Evolutionary conservation across 2,888 invertebrate genomes (phyloP).

Genomic region (Lasioglossum morio): DNA sequence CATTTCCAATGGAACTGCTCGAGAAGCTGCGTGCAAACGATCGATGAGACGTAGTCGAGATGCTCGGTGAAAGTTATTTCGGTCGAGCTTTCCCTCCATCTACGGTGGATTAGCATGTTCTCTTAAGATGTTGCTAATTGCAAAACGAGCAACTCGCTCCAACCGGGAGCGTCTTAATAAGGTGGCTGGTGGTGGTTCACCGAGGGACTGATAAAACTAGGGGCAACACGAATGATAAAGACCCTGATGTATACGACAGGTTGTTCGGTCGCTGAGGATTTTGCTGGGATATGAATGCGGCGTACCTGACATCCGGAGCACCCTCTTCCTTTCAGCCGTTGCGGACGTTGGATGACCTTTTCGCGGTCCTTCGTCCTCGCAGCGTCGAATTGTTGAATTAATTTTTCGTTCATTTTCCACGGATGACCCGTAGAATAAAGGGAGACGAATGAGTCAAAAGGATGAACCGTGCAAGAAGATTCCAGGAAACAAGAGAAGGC

Average conservation of each 20-base stretch:
- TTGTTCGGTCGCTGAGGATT: slow-evolving; percentile 50
- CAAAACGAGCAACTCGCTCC: slow-evolving; percentile 33
- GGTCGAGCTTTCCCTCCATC: background rate
- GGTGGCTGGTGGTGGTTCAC: slow-evolving; percentile 42
- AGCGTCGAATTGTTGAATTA: background rate
- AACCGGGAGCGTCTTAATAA: slow-evolving; percentile 33
- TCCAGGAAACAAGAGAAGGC: slow-evolving; percentile 10
- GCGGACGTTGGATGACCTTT: slow-evolving; percentile 27
- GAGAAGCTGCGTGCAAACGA: background rate
- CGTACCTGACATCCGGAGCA: slow-evolving; percentile 28
- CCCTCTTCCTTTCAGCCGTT: slow-evolving; percentile 30
- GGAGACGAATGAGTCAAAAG: background rate
- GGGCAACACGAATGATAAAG: slow-evolving; percentile 46
- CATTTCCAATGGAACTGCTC: background rate
- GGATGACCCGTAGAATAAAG: background rate
- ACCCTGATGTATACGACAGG: slow-evolving; percentile 40
- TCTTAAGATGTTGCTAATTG: slow-evolving; percentile 39
- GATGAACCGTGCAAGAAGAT: background rate
- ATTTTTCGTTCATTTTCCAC: background rate
- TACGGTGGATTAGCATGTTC: slow-evolving; percentile 22
- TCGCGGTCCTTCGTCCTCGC: background rate
- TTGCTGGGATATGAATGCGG: slow-evolving; percentile 35
- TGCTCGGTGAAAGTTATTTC: background rate
- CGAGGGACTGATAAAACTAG: slow-evolving; percentile 45
- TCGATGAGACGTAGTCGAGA: background rate